A percentile compares a stretch with the other conserved stretches of the same genome.
Conservation (phyloP, 2,888 invertebrate genomes). For the Eupithecia centaureata region DNA sequence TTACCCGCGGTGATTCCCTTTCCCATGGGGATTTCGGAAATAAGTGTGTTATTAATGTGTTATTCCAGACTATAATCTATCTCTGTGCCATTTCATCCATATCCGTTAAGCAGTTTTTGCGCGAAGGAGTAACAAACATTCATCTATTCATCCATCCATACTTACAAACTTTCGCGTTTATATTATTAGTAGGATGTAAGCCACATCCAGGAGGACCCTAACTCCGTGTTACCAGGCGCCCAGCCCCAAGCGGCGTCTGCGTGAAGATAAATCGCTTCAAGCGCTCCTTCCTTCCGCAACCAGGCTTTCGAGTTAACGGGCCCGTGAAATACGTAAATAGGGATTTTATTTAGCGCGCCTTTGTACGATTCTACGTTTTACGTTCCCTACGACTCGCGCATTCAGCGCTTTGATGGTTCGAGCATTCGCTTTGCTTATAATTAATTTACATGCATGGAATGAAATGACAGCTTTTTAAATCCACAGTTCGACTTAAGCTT, state of each 20-base stretch:
- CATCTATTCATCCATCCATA: too few species aligned
- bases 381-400: not conserved
- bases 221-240: conserved; percentile 38
- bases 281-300: conserved; percentile 58
- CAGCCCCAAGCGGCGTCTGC: conserved; percentile 56
- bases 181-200: not conserved
- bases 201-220: not conserved
- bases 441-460: not conserved
- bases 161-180: too few species aligned
- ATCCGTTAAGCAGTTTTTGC: too few species aligned
- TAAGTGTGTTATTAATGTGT: too few species aligned
- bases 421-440: not conserved
- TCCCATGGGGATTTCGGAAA: too few species aligned
- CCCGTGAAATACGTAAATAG: conserved; percentile 66
- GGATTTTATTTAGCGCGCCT: conserved; percentile 60
- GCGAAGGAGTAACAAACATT: too few species aligned
- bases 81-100: too few species aligned
- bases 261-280: conserved; percentile 62
- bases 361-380: conserved; percentile 21
- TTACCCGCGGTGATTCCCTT: too few species aligned
- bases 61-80: too few species aligned
- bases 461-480: not conserved
- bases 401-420: not conserved
- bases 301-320: conserved; percentile 57
- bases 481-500: not conserved